These are phyloP conservation scores for Ceratothoa steindachneri DNA, from an alignment of 2,888 invertebrate genomes.

Conservation along the genomic window DNA sequence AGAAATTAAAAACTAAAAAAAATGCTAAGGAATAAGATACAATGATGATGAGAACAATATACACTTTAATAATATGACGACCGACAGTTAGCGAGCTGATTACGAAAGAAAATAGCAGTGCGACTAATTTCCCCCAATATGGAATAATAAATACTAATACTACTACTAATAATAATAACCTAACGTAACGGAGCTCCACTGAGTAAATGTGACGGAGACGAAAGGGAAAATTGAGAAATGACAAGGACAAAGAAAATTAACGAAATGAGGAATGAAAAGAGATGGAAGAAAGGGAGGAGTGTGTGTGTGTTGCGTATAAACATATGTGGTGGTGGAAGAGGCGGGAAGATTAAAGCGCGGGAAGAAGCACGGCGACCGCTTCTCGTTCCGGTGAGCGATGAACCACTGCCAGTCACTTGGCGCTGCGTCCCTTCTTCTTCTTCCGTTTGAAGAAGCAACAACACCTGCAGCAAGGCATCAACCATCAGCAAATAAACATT, in stretches of 20 bases:
- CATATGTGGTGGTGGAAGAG: too few relatives aligned
- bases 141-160: not conserved
- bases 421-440: constrained; percentile 81
- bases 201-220: too few relatives aligned
- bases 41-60: not conserved
- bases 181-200: too few relatives aligned
- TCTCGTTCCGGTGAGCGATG: constrained; percentile 64
- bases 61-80: not conserved
- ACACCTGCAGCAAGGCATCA: constrained; percentile 63
- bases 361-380: constrained; percentile 62
- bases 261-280: too few relatives aligned
- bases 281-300: too few relatives aligned
- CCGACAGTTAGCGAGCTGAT: not conserved
- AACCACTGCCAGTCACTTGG: constrained; percentile 78
- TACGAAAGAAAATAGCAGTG: not conserved
- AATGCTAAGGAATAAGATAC: not conserved
- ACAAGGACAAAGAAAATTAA: too few relatives aligned
- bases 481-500: not conserved
- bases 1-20: not conserved
- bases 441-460: constrained; percentile 98
- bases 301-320: too few relatives aligned
- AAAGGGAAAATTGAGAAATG: too few relatives aligned
- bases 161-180: not conserved
- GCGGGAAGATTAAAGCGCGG: constrained; percentile 61
- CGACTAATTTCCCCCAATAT: not conserved